Conservation (phyloP, 2,113 vertebrate genomes). For the Corydoras sp. region DNA sequence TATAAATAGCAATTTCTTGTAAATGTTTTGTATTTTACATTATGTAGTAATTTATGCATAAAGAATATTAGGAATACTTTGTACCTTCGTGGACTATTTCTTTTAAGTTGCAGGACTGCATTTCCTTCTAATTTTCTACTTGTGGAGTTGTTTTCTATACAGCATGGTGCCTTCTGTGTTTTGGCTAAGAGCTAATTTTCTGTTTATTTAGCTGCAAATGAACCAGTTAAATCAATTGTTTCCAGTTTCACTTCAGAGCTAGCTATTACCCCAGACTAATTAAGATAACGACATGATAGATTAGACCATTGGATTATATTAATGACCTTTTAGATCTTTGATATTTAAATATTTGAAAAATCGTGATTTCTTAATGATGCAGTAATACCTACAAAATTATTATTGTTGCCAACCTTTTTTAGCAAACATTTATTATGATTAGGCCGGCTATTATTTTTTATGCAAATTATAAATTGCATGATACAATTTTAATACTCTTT, state of each 20-base stretch:
- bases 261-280: constrained; percentile 47
- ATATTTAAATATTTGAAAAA: constrained; percentile 17
- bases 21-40: too few relatives aligned
- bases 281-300: constrained; percentile 50
- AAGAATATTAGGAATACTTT: background rate
- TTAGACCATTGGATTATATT: constrained; percentile 10
- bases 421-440: too few relatives aligned
- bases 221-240: constrained; percentile 56
- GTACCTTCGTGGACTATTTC: constrained; percentile 2
- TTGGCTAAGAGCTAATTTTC: constrained; percentile 48
- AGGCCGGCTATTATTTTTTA: too few relatives aligned
- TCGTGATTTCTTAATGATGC: background rate
- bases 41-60: background rate
- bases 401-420: background rate
- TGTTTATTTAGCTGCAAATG: constrained; percentile 58
- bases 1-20: background rate
- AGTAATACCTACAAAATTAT: background rate
- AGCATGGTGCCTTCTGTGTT: constrained; percentile 33
- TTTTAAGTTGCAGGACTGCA: background rate
- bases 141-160: constrained; percentile 28
- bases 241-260: constrained; percentile 50
- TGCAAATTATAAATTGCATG: too few relatives aligned
- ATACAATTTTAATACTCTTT: too few relatives aligned
- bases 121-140: constrained; percentile 19
- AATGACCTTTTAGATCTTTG: constrained; percentile 14